These are phyloP conservation scores for Pseudomyrmex gracilis DNA, from an alignment of 1,140 invertebrate species.

Conservation along the genomic window DNA sequence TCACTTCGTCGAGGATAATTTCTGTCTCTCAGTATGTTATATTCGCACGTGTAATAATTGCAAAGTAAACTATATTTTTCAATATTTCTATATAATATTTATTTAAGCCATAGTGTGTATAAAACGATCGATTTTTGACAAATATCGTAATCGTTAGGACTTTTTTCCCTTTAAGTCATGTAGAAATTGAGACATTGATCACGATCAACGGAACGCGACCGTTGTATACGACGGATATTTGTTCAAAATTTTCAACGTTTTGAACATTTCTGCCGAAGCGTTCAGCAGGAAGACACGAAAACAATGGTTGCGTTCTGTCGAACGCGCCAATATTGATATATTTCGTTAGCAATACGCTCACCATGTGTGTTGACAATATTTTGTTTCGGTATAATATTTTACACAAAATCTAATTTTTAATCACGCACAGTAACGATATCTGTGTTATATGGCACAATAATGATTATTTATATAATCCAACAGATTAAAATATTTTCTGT, in stretches of 20 bases:
- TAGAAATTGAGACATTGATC: constrained; percentile 36
- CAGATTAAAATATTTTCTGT: constrained; percentile 30
- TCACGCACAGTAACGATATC: constrained; percentile 21
- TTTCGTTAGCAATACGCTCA: not conserved
- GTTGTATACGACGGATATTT: too few species aligned
- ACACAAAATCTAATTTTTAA: constrained; percentile 24
- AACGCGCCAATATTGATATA: too few species aligned
- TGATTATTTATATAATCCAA: constrained; percentile 14
- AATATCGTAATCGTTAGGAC: constrained; percentile 29
- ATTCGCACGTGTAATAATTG: constrained; percentile 2
- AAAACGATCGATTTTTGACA: constrained; percentile 42
- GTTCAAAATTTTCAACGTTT: too few species aligned
- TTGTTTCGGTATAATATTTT: constrained; percentile 7
- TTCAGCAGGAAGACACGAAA: too few species aligned
- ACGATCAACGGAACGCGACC: constrained; percentile 1
- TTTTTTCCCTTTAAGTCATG: constrained; percentile 4
- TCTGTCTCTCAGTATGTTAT: not conserved
- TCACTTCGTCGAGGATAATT: not conserved
- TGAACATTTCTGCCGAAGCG: too few species aligned
- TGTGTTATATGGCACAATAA: constrained; percentile 35
- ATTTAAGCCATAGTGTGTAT: constrained; percentile 49
- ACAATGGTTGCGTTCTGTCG: too few species aligned
- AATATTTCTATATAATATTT: constrained; percentile 44
- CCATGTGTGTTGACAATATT: constrained; percentile 8
- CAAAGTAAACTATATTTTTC: constrained; percentile 13